Evolutionary conservation across 2,113 vertebrate genomes (phyloP), one percentile per base, ranked within the genome.

Genomic region (Ochotona princeps): DNA sequence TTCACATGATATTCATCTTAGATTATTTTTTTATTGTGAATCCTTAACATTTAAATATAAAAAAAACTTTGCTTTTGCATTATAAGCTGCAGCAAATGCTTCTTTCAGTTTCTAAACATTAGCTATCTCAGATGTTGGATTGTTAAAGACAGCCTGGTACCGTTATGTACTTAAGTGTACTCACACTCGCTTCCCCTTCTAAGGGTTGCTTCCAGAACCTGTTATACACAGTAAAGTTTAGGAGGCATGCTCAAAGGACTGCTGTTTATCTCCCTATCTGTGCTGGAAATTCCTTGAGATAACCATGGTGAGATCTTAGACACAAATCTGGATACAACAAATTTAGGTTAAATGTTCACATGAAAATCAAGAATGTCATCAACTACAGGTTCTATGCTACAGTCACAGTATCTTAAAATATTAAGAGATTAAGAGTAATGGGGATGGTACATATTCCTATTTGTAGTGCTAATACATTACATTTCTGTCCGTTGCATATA

Each of bases 401-500:
- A 65, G 49, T 85, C 8, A 72, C 2, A 66, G 7, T 47, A 90
- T 88, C 82, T 57, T 87, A 83, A 74, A 47, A 67, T 30, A 96
- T 38, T 85, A 82, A 81, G 89, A 79, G n/a, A 67, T 73, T 28
- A 51, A 90, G 38, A 94, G 74, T n/a, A 51, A 90, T 38, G 94
- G 47, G 32, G 91, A 93, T 17, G 32, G 61, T 2, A 83, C 32
- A 51, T 57, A 13, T 9, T 84, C 73, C 89, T 67, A 88, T 73
- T 74, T 69, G 88, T 0, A 88, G 26, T 21, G 66, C 54, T 75
- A 81, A 76, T 76, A 78, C 10, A 89, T 89, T 91, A 91, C 5
- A 94, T 61, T 82, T 89, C 54, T 87, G 60, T 74, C 47, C 89
- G 47, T 95, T 95, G n/a, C 8, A 95, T 73, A 83, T 84, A 87